Conservation (phyloP, 1,140 invertebrate genomes). For the Drosophila kohkoa region DNA sequence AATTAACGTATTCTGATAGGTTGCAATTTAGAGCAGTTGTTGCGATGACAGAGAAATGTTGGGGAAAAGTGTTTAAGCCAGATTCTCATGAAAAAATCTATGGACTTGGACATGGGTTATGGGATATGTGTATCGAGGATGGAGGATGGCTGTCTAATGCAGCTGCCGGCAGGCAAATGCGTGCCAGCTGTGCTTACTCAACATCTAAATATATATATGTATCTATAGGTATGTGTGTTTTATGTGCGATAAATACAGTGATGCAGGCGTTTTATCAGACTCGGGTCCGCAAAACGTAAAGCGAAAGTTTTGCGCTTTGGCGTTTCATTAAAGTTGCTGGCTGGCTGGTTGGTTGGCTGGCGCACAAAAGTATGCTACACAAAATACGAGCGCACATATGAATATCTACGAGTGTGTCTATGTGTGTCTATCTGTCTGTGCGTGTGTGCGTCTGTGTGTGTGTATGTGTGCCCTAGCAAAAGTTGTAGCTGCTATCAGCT, state of each 20-base stretch:
- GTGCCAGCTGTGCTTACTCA: background rate
- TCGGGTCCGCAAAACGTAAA: slow-evolving; percentile 57
- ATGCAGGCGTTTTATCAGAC: slow-evolving; percentile 70
- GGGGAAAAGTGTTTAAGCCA: too few species aligned
- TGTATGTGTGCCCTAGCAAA: slow-evolving; percentile 45
- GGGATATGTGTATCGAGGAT: background rate
- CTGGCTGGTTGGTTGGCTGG: slow-evolving; percentile 23
- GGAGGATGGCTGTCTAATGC: slow-evolving; percentile 38
- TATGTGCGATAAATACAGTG: slow-evolving; percentile 35
- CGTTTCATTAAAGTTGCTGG: slow-evolving; percentile 77
- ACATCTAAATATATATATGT: too few species aligned
- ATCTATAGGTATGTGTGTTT: slow-evolving; percentile 4
- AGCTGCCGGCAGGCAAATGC: slow-evolving; percentile 41
- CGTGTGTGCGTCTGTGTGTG: slow-evolving; percentile 10
- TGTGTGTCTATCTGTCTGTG: slow-evolving; percentile 18
- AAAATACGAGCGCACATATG: slow-evolving; percentile 53
- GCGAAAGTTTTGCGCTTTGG: slow-evolving; percentile 77
- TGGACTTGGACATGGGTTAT: slow-evolving; percentile 21
- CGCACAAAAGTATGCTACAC: slow-evolving; percentile 73
- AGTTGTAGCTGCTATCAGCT: slow-evolving; percentile 77
- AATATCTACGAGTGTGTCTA: slow-evolving; percentile 13
- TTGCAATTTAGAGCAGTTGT: too few species aligned
- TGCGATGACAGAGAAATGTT: too few species aligned
- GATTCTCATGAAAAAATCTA: background rate
- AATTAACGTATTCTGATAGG: too few species aligned